Conservation (phyloP, 2,113 vertebrate genomes). For the Poicephalus gulielmi region DNA sequence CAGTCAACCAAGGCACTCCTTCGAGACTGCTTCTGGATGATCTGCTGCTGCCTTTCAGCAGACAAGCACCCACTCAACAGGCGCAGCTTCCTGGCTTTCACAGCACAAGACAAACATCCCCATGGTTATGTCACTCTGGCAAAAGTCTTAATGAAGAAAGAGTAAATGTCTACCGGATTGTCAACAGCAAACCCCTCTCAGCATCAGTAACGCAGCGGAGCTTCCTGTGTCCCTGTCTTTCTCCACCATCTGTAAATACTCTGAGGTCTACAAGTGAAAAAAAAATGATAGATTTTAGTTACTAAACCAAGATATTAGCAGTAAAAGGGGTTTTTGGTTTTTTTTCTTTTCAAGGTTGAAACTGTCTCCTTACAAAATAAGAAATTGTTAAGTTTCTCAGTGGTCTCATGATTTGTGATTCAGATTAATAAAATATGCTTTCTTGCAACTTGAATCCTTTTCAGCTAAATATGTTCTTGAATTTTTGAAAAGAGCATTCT, state of each 20-base stretch:
- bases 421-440: background rate
- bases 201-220: background rate
- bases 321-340: background rate
- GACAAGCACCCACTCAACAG: background rate
- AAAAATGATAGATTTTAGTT: background rate
- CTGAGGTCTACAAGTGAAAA: background rate
- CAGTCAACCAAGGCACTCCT: rapidly evolving
- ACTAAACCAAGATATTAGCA: background rate
- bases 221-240: background rate
- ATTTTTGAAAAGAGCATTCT: background rate
- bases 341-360: background rate
- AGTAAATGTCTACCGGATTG: background rate
- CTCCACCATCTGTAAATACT: background rate
- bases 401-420: background rate
- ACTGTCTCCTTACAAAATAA: background rate
- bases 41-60: background rate
- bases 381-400: background rate
- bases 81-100: background rate
- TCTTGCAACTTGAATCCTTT: background rate
- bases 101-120: rapidly evolving
- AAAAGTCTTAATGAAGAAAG: background rate
- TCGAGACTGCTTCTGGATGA: rapidly evolving
- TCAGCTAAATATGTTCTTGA: background rate
- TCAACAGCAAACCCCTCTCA: background rate
- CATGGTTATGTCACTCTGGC: background rate